phyloP scores from a whole-genome alignment of 2,113 vertebrate species.

The Notarius lentiginosus region DNA sequence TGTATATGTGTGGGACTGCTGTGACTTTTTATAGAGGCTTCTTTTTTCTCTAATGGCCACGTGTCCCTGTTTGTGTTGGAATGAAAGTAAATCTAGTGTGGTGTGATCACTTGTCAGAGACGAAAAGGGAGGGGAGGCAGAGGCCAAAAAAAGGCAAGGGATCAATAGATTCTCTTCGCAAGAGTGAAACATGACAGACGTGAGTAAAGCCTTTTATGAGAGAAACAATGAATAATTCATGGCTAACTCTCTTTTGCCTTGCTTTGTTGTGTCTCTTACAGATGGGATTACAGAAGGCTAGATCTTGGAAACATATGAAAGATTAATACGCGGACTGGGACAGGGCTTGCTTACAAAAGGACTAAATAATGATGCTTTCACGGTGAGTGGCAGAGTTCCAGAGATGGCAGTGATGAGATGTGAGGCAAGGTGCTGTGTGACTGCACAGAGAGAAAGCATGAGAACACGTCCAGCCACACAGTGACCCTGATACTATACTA shows the following conservation, averaged over 20 bases:
- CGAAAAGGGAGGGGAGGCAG: slow-evolving; percentile 1
- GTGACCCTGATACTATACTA: slow-evolving; percentile 12
- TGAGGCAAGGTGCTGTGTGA: slow-evolving; percentile 27
- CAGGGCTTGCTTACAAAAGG: slow-evolving; percentile 77
- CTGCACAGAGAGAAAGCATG: slow-evolving; percentile 22
- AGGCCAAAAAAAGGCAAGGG: slow-evolving; percentile 59
- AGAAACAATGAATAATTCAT: slow-evolving; percentile 77
- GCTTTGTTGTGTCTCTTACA: slow-evolving; percentile 80
- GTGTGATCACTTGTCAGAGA: slow-evolving; percentile 68
- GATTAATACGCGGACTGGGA: slow-evolving; percentile 80
- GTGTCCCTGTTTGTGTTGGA: slow-evolving; percentile 58
- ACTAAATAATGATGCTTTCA: slow-evolving; percentile 79
- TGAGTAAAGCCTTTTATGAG: slow-evolving; percentile 78
- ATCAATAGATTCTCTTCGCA: slow-evolving; percentile 75
- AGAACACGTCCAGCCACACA: slow-evolving; percentile 1
- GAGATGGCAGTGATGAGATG: slow-evolving; percentile 56
- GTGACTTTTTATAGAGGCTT: slow-evolving; percentile 42
- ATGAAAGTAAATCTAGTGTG: slow-evolving; percentile 61
- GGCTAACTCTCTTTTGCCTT: slow-evolving; percentile 65
- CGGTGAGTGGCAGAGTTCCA: slow-evolving; percentile 70
- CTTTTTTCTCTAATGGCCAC: slow-evolving; percentile 41
- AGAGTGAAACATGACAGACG: slow-evolving; percentile 78
- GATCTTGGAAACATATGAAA: slow-evolving; percentile 82
- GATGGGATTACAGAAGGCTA: slow-evolving; percentile 79
- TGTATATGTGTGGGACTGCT: slow-evolving; percentile 11